Conservation (phyloP, 1,140 invertebrate species). For the Carposina sasakii region DNA sequence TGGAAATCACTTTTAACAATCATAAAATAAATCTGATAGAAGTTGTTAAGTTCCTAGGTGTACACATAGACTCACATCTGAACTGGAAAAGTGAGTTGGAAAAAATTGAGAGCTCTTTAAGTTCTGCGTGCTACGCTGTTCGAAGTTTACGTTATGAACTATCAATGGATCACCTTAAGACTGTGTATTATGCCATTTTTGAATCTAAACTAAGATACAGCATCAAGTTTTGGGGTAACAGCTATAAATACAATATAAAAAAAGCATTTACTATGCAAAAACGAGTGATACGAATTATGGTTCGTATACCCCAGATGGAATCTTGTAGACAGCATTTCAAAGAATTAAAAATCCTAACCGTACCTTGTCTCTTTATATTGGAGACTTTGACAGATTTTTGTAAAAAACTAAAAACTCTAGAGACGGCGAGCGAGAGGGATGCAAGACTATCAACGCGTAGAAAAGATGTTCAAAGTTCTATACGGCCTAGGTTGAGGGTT, state of each 20-base stretch:
- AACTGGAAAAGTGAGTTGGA: constrained; percentile 13
- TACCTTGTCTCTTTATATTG: too few species aligned
- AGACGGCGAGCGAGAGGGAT: too few species aligned
- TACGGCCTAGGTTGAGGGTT: too few species aligned
- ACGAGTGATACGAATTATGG: too few species aligned
- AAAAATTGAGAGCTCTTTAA: background rate
- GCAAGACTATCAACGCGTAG: too few species aligned
- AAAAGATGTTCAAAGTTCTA: too few species aligned
- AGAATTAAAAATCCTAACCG: too few species aligned
- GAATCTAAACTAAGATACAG: constrained; percentile 10
- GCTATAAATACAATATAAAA: constrained; percentile 6
- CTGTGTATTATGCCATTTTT: constrained; percentile 12
- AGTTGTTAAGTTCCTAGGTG: background rate
- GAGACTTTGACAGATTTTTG: too few species aligned
- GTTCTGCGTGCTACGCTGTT: constrained; percentile 16
- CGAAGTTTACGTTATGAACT: constrained; percentile 5
- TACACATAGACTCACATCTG: constrained; percentile 5
- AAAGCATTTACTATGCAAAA: too few species aligned
- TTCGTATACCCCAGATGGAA: too few species aligned
- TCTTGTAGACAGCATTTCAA: too few species aligned
- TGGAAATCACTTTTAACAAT: background rate
- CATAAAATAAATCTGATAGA: background rate
- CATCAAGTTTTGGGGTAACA: constrained; percentile 5
- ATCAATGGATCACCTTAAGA: constrained; percentile 6
- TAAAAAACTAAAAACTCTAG: too few species aligned